A percentile compares a stretch with the other conserved stretches of the same genome.
Evolutionary conservation across 2,888 invertebrate species (phyloP).

Genomic region (Brachypterus glaber): DNA sequence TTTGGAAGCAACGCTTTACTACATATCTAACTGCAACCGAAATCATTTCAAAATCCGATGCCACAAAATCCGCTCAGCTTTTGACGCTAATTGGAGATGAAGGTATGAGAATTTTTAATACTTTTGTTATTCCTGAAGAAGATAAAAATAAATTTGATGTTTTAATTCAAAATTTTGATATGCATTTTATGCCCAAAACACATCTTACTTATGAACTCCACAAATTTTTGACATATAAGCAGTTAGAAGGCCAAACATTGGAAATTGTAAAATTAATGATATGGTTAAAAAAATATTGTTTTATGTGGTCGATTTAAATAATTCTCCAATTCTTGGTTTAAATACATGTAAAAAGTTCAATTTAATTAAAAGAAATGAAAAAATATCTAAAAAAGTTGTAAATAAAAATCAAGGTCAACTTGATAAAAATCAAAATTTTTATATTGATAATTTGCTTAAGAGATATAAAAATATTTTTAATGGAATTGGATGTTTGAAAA

Average conservation of each 20-base stretch:
- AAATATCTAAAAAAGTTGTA: slow-evolving; percentile 13
- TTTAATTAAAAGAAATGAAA: too few relatives aligned
- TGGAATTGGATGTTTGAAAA: slow-evolving; percentile 9
- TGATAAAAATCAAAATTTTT: background rate
- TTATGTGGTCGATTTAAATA: slow-evolving; percentile 9
- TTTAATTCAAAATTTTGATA: slow-evolving; percentile 16
- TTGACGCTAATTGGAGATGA: slow-evolving; percentile 15
- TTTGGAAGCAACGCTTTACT: slow-evolving; percentile 14
- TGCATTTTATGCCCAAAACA: slow-evolving; percentile 17
- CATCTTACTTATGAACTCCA: slow-evolving; percentile 5
- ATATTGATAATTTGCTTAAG: slow-evolving; percentile 12
- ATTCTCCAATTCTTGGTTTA: too few relatives aligned
- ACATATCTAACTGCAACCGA: slow-evolving; percentile 15
- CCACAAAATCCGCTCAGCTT: slow-evolving; percentile 11
- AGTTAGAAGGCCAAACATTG: too few relatives aligned
- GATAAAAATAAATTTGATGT: slow-evolving; percentile 11
- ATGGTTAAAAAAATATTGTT: background rate
- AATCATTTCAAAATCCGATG: slow-evolving; percentile 9
- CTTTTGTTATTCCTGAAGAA: slow-evolving; percentile 13
- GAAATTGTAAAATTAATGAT: slow-evolving; percentile 6
- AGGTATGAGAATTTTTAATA: slow-evolving; percentile 16
- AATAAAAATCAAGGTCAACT: too few relatives aligned
- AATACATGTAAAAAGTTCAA: slow-evolving; percentile 14
- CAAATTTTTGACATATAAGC: slow-evolving; percentile 7
- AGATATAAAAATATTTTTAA: slow-evolving; percentile 8